These are phyloP conservation scores for Rhea pennata DNA, from an alignment of 2,113 vertebrate genomes.

Conservation along the genomic window DNA sequence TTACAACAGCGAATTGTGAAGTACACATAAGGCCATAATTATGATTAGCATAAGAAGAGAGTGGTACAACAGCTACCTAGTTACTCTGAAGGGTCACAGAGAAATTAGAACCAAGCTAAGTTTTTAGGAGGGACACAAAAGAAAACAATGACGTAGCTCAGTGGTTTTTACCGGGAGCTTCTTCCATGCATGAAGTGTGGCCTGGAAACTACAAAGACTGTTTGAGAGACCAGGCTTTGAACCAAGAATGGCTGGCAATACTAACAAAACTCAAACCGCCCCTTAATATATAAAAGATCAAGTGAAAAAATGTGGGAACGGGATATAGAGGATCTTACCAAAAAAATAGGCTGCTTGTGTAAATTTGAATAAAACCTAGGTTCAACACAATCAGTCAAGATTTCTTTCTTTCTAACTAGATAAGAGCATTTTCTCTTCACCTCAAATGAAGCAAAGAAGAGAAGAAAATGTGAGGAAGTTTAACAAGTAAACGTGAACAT, in stretches of 20 bases:
- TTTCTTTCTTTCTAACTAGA: not conserved
- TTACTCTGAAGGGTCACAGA: constrained; percentile 12
- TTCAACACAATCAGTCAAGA: not conserved
- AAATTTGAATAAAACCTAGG: not conserved
- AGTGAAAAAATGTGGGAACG: not conserved
- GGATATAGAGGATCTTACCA: not conserved
- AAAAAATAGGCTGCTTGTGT: constrained; percentile 4
- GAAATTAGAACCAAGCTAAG: constrained; percentile 55
- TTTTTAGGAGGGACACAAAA: constrained; percentile 52
- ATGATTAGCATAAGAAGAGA: constrained; percentile 49
- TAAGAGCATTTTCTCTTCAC: not conserved
- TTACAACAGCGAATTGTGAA: not conserved
- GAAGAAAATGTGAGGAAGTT: not conserved
- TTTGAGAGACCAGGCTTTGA: constrained; percentile 15
- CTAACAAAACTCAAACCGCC: not conserved
- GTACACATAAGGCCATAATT: not conserved
- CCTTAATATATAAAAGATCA: not conserved
- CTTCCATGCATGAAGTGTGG: constrained; percentile 38
- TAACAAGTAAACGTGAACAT: not conserved
- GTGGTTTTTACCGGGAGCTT: constrained; percentile 36
- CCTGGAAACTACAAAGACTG: constrained; percentile 17
- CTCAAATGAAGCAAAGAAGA: not conserved
- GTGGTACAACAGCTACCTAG: constrained; percentile 44
- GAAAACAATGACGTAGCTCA: constrained; percentile 13
- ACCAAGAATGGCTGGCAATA: not conserved